Base-by-base conservation (phyloP, 2,888 invertebrate species). In the Agonopterix arenella region DNA sequence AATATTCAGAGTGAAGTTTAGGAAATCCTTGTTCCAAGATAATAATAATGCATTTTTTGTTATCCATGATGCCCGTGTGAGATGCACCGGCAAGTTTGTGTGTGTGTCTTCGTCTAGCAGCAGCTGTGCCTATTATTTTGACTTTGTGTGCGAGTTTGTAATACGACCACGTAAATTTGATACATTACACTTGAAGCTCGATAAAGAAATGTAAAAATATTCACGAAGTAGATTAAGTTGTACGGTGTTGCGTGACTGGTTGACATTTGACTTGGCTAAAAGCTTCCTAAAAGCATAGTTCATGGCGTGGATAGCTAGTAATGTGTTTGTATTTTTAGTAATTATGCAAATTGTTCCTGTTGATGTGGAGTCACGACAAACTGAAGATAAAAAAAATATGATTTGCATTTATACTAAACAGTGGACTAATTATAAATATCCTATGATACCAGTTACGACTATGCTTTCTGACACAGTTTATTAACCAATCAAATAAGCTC, bases 21-120 rank as follows among this genome's bases (percentile, higher is more conserved):
- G 42, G 74, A 72, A 28, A 28, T 76, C 74, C 77, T 79, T 76
- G 73, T 72, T 68, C 67, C 67, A 73, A 73, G 79, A 82, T 89
- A 86, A 86, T 88, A 89, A 86, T 86, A 89, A 84, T 81, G 76
- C 74, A 72, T 85, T 84, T 86, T 85, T 86, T 85, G 78, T 80
- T 73, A 79, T 70, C 70, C 70, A 76, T 78, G 78, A 76, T 76
- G 80, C 74, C 77, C 62, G 84, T 79, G 73, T 84, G 79, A 79
- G 84, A 80, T 85, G 85, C 85, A 84, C 70, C 73, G 49, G 52
- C 51, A 61, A 54, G 56, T 69, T 64, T 70, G 64, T 66, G 69
- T 61, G 62, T 68, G 62, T 74, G 61, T 66, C 66, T 68, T 62
- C 66, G 68, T 68, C 76, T 77, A 80, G 8, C 5, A 81, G 85